Evolutionary conservation across 2,113 vertebrate species (phyloP), one percentile per base, ranked within the genome.

Genomic region (Callionymus lyra): DNA sequence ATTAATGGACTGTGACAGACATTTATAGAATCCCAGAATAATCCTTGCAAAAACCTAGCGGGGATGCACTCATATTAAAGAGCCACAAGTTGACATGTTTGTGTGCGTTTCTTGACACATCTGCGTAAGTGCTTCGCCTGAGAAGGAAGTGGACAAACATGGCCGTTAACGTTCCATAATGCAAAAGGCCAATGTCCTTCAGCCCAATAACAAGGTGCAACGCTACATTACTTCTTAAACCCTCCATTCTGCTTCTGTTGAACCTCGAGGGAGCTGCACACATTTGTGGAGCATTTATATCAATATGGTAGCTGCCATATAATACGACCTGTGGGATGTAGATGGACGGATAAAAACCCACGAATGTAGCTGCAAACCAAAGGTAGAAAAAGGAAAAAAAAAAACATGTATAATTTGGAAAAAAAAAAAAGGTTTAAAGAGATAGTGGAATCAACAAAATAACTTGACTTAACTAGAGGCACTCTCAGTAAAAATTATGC

Each of bases 171-270:
- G 59, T 76, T 76, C 69, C 70, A 80, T 75, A 81, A 79, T 73
- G 70, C 70, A 76, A 71, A 79, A 76, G 65, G 65, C 46, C 44
- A n/a, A 47, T 62, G 77, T 79, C 82, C 72, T 80, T 81, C 79
- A 76, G 72, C 72, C 80, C 59, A 68, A 78, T 83, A 82, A 80
- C 76, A 82, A 76, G 70, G 80, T 68, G 74, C 74, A 68, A 82
- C 33, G 76, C 80, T 74, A 84, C 84, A 86, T 84, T 86, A 83
- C 67, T 77, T 63, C 39, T 53, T 55, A 83, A 83, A 78, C 64
- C n/a, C 80, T 72, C 64, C 62, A 58, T 54, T 53, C 64, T 47
- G 53, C 60, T 48, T 58, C 48, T 47, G 45, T 56, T 72, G 58
- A 65, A 53, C 74, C 74, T 77, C 82, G 38, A 21, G 63, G 68